Evolutionary conservation across 1,140 invertebrate genomes (phyloP).

Genomic region (Papilio polyxenes): DNA sequence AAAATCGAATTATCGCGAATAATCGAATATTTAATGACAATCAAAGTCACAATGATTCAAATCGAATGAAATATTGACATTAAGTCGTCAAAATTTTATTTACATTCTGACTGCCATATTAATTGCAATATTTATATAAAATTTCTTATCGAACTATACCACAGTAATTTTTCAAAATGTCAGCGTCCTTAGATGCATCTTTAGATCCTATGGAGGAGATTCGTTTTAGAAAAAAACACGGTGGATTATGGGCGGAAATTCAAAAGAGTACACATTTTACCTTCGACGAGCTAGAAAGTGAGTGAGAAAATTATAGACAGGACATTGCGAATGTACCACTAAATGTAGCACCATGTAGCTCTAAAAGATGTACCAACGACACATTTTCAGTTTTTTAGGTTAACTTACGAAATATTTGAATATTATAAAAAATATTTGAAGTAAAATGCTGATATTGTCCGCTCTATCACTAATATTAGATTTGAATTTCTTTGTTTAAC

Average conservation of each 20-base stretch:
- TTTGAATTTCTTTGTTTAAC: too few species aligned
- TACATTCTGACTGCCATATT: background rate
- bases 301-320: slow-evolving; percentile 39
- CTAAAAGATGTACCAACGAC: too few species aligned
- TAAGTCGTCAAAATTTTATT: background rate
- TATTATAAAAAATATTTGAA: too few species aligned
- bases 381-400: too few species aligned
- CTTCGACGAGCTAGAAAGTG: slow-evolving; percentile 73
- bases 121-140: background rate
- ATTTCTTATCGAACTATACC: slow-evolving; percentile 27
- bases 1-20: background rate
- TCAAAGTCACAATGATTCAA: slow-evolving; percentile 1
- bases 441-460: too few species aligned
- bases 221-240: slow-evolving; percentile 80
- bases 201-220: slow-evolving; percentile 82
- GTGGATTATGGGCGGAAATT: slow-evolving; percentile 75
- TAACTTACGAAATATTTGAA: too few species aligned
- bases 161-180: slow-evolving; percentile 54
- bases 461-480: too few species aligned
- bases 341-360: too few species aligned
- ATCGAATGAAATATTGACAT: background rate
- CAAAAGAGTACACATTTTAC: slow-evolving; percentile 72
- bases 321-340: too few species aligned
- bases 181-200: slow-evolving; percentile 75
- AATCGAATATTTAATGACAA: background rate